Conservation (phyloP, 2,888 invertebrate species). For the Ferdinandea cuprea region DNA sequence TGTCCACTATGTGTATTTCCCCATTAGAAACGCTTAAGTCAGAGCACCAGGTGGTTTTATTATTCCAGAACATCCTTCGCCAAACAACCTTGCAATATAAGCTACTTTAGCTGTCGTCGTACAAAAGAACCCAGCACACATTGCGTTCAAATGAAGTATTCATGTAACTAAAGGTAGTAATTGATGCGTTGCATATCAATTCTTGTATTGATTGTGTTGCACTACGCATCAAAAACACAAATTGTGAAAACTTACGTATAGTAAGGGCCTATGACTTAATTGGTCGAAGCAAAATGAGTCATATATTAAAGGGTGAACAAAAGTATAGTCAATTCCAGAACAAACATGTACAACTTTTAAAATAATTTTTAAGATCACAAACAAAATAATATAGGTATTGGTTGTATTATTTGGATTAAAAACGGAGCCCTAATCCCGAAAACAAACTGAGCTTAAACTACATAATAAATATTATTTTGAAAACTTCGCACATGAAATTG, state of each 20-base stretch:
- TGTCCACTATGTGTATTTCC: conserved; percentile 1
- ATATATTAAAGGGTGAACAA: neutral
- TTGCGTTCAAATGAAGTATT: conserved; percentile 51
- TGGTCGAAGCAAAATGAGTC: no score
- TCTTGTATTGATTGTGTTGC: neutral
- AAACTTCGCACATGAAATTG: no score
- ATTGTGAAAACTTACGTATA: neutral
- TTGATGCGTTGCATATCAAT: conserved; percentile 50
- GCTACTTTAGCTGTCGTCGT: conserved; percentile 43
- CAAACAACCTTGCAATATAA: conserved; percentile 53
- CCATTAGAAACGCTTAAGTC: conserved; percentile 4
- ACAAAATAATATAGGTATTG: no score
- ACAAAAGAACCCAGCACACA: conserved; percentile 42
- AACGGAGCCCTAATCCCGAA: no score
- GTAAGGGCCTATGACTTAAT: neutral
- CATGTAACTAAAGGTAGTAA: conserved; percentile 18
- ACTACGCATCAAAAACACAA: neutral
- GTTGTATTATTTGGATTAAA: no score
- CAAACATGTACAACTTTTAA: no score
- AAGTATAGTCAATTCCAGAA: no score
- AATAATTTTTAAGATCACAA: no score
- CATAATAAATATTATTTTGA: no score
- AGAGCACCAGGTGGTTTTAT: conserved; percentile 36
- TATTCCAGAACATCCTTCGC: conserved; percentile 57
- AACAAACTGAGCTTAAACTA: no score